These are phyloP conservation scores for Planococcus citri DNA, from an alignment of 1,140 invertebrate genomes.

Conservation along the genomic window DNA sequence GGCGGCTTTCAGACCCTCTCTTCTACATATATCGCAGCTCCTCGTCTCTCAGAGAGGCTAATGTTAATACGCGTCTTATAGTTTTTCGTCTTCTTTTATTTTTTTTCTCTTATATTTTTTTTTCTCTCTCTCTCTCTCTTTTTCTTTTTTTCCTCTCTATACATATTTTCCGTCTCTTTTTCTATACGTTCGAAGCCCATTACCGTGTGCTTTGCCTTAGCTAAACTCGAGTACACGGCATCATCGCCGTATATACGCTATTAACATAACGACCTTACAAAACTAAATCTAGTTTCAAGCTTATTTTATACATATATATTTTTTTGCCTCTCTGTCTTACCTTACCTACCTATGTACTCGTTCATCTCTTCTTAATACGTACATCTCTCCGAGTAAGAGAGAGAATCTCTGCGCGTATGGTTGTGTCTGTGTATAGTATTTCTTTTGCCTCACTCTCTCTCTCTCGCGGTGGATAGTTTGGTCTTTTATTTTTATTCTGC, in stretches of 20 bases:
- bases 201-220: too few species aligned
- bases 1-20: conserved; percentile 13
- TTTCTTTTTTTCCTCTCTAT: not conserved
- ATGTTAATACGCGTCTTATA: not conserved
- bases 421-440: not conserved
- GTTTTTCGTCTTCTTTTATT: conserved; percentile 13
- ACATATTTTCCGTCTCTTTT: not conserved
- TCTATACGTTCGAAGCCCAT: conserved; percentile 17
- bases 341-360: too few species aligned
- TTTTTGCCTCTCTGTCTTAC: too few species aligned
- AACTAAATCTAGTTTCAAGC: conserved; percentile 16
- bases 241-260: conserved; percentile 15
- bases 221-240: conserved; percentile 13
- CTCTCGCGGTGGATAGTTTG: not conserved
- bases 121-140: not conserved
- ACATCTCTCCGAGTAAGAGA: too few species aligned
- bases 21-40: not conserved
- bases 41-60: not conserved
- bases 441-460: too few species aligned
- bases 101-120: not conserved
- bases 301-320: conserved; percentile 13
- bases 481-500: conserved; percentile 17
- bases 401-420: too few species aligned
- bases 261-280: conserved; percentile 20
- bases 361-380: too few species aligned